Conservation (phyloP, 2,888 invertebrate species). For the Chouioia cunea region DNA sequence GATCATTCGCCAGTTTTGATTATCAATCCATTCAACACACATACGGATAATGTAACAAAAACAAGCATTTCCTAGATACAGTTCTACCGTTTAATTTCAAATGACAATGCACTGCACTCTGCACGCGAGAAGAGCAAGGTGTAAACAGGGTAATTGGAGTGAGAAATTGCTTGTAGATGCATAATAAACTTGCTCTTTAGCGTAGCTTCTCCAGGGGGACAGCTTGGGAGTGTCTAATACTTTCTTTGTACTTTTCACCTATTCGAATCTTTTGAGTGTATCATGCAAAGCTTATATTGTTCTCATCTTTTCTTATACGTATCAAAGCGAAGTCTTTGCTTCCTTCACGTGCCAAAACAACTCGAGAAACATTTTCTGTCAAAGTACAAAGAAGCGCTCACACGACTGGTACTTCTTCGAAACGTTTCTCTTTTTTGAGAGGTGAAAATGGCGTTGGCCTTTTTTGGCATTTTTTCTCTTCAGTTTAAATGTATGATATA, state of each 20-base stretch:
- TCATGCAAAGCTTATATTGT: slow-evolving; percentile 16
- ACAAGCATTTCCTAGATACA: background rate
- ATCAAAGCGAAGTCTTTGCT: slow-evolving; percentile 18
- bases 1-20: too few species aligned
- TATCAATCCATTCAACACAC: too few species aligned
- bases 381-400: background rate
- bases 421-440: background rate
- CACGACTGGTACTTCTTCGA: background rate
- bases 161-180: slow-evolving; percentile 25
- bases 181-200: slow-evolving; percentile 12
- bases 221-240: background rate
- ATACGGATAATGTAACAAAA: too few species aligned
- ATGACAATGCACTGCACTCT: background rate
- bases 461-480: slow-evolving; percentile 6
- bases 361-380: slow-evolving; percentile 22
- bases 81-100: background rate
- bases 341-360: slow-evolving; percentile 11
- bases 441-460: background rate
- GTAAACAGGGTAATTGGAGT: slow-evolving; percentile 34
- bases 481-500: background rate
- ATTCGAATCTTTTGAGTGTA: slow-evolving; percentile 21
- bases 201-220: background rate
- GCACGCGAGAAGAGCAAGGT: background rate
- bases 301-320: slow-evolving; percentile 2
- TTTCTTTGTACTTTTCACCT: background rate